Conservation (phyloP, 2,888 invertebrate species). For the Chrysopilus asiliformis region DNA sequence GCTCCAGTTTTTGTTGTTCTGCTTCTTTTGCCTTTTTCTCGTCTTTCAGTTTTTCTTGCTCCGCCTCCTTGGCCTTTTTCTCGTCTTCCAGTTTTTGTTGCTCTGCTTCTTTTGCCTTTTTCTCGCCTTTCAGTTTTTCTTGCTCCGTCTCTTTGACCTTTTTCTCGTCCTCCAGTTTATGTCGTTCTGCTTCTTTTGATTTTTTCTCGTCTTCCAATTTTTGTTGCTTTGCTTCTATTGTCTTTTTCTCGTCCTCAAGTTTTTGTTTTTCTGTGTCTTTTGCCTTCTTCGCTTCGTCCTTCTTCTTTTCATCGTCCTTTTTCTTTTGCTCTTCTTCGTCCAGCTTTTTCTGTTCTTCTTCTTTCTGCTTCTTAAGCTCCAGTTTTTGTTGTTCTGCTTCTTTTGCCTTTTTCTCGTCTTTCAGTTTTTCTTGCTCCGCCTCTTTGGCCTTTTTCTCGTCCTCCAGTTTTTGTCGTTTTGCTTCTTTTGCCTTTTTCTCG, state of each 20-base stretch:
- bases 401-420: too few relatives aligned
- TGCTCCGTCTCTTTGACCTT: too few relatives aligned
- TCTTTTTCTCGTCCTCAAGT: constrained; percentile 2
- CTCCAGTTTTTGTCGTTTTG: too few relatives aligned
- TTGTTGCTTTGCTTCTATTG: constrained; percentile 3
- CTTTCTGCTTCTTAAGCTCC: too few relatives aligned
- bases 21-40: constrained; percentile 14
- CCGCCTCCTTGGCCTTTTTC: constrained; percentile 6
- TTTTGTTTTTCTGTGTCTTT: too few relatives aligned
- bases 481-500: too few relatives aligned
- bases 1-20: constrained; percentile 14
- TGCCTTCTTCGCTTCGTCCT: constrained; percentile 13
- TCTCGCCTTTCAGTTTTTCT: constrained; percentile 12
- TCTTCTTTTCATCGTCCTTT: constrained; percentile 9
- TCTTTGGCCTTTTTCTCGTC: too few relatives aligned
- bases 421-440: too few relatives aligned
- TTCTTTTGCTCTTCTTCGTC: background rate
- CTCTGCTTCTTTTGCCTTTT: constrained; percentile 9
- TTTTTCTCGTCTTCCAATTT: constrained; percentile 4
- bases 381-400: too few relatives aligned
- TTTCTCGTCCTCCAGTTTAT: background rate
- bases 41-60: constrained; percentile 8
- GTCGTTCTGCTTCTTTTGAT: background rate
- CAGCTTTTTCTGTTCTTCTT: too few relatives aligned
- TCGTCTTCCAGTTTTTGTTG: background rate